Conservation (phyloP, 2,113 vertebrate genomes). For the Chinchilla lanigera region DNA sequence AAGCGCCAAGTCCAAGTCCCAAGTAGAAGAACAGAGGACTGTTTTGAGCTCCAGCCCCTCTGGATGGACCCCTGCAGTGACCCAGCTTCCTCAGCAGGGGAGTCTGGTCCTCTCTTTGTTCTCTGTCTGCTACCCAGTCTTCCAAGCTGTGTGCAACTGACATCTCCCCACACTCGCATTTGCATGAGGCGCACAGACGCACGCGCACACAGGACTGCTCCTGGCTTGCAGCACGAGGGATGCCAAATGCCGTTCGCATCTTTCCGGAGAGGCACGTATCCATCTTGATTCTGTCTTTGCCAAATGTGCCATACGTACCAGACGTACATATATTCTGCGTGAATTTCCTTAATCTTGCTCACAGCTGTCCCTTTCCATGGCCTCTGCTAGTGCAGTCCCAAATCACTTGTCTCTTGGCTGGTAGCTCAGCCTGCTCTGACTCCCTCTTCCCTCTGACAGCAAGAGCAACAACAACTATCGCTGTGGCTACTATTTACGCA, state of each 20-base stretch:
- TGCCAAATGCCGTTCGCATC: conserved; percentile 73
- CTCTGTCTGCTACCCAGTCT: background rate
- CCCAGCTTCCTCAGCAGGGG: background rate
- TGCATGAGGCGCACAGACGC: conserved; percentile 64
- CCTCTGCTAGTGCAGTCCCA: conserved; percentile 5
- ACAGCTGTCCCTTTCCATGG: conserved; percentile 69
- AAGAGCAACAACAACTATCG: background rate
- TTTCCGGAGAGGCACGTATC: conserved; percentile 39
- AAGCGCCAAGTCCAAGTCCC: background rate
- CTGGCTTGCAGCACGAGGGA: conserved; percentile 46
- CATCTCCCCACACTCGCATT: conserved; percentile 26
- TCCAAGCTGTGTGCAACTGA: background rate
- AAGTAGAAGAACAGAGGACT: background rate
- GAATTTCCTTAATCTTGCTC: conserved; percentile 73
- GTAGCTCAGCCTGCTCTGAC: background rate
- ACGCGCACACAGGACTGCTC: conserved; percentile 32
- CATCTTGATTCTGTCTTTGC: conserved; percentile 53
- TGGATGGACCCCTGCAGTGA: rapidly evolving
- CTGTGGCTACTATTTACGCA: rapidly evolving
- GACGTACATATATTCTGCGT: conserved; percentile 69
- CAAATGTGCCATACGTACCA: conserved; percentile 72
- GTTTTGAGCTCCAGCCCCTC: rapidly evolving
- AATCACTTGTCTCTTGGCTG: conserved; percentile 37
- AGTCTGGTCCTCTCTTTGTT: conserved; percentile 34
- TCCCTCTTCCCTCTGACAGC: background rate